Evolutionary conservation across 2,797 vertebrate species (phyloP).

Genomic region (Zalophus californianus): DNA sequence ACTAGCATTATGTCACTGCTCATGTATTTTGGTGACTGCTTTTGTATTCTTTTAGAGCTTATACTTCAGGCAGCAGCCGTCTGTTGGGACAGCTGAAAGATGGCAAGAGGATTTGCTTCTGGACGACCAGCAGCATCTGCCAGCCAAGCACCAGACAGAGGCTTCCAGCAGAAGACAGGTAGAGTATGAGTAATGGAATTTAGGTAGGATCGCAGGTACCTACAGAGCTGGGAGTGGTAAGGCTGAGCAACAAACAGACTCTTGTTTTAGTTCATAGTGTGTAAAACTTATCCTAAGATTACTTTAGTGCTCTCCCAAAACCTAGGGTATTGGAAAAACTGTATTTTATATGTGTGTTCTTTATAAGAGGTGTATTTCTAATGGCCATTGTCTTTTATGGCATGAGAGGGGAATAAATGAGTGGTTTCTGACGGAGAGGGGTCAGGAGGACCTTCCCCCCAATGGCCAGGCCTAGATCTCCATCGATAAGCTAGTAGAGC

Average conservation of each 20-base stretch:
- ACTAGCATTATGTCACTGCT: not conserved
- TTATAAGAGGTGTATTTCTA: slow-evolving; percentile 28
- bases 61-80: slow-evolving; percentile 15
- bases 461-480: not conserved
- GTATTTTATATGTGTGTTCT: not conserved
- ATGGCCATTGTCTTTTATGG: not conserved
- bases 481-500: not conserved
- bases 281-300: not conserved
- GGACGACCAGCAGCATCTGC: not conserved
- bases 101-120: slow-evolving; percentile 20
- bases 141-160: not conserved
- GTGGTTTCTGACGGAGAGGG: not conserved
- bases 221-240: not conserved
- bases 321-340: not conserved
- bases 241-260: not conserved
- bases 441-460: not conserved
- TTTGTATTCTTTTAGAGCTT: slow-evolving; percentile 69
- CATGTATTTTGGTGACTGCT: not conserved
- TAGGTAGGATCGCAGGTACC: not conserved
- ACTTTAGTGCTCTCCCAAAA: not conserved
- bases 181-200: not conserved
- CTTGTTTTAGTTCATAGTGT: not conserved
- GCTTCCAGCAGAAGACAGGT: slow-evolving; percentile 57
- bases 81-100: slow-evolving; percentile 45
- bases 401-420: slow-evolving; percentile 41